Conservation (phyloP, 2,113 vertebrate genomes). For the Tylochromis polylepis region DNA sequence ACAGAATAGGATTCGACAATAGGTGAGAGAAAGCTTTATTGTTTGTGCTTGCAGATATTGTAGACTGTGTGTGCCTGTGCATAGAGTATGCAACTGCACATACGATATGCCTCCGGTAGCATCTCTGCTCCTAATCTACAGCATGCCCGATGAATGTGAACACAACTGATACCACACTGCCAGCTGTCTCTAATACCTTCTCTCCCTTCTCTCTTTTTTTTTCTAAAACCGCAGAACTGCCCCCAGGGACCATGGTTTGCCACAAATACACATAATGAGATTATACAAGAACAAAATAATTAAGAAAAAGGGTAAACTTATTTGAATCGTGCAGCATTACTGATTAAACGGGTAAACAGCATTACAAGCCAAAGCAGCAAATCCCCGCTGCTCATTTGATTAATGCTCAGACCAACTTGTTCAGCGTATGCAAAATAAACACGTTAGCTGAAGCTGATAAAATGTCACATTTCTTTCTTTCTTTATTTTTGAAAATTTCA, state of each 20-base stretch:
- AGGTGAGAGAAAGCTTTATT: slow-evolving; percentile 29
- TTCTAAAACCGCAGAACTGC: slow-evolving; percentile 10
- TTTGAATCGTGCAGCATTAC: slow-evolving; percentile 22
- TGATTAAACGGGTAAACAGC: slow-evolving; percentile 30
- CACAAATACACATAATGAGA: slow-evolving; percentile 62
- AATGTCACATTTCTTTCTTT: neutral
- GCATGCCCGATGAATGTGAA: slow-evolving; percentile 54
- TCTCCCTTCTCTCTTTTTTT: neutral
- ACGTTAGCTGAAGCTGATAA: neutral
- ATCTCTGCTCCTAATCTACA: slow-evolving; percentile 54
- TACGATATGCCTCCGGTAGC: slow-evolving; percentile 17
- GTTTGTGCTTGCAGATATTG: slow-evolving; percentile 34
- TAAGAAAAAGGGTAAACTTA: slow-evolving; percentile 37
- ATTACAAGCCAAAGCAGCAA: neutral
- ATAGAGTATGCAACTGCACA: neutral
- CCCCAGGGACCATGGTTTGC: slow-evolving; percentile 26
- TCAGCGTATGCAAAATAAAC: neutral
- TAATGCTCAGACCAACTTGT: neutral
- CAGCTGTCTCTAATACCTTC: slow-evolving; percentile 58
- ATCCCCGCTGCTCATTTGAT: slow-evolving; percentile 2
- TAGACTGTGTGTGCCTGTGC: neutral
- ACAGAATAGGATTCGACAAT: slow-evolving; percentile 32
- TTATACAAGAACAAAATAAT: slow-evolving; percentile 37
- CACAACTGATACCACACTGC: slow-evolving; percentile 54
- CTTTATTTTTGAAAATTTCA: neutral